phyloP scores from a whole-genome alignment of 2,888 invertebrate species.

The Pterobdella sp. region DNA sequence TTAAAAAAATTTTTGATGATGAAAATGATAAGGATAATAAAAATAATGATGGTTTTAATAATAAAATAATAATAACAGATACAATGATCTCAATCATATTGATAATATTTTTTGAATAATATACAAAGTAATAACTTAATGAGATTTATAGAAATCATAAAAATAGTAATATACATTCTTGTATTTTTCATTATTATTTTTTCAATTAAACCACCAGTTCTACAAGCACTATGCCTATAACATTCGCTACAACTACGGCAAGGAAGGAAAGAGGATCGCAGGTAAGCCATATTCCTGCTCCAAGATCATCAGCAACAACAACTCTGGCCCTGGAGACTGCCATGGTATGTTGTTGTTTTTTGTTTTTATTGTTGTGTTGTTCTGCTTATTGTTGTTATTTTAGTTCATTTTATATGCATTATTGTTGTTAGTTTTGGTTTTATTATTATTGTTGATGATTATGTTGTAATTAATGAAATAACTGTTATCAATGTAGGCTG shows the following conservation, averaged over 20 bases:
- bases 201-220: conserved; percentile 65
- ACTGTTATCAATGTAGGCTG: conserved; percentile 81
- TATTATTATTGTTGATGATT: background rate
- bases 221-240: conserved; percentile 83
- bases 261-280: conserved; percentile 80
- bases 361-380: background rate
- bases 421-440: background rate
- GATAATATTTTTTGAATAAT: no score
- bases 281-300: conserved; percentile 79
- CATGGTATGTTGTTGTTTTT: conserved; percentile 35
- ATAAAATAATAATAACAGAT: no score
- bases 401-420: background rate
- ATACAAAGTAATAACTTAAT: no score
- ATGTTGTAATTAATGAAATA: conserved; percentile 21
- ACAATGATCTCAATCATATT: no score
- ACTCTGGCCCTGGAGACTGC: conserved; percentile 36
- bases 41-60: no score
- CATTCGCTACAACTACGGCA: conserved; percentile 86
- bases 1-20: no score
- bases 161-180: no score
- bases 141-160: no score
- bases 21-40: no score
- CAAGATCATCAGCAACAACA: conserved; percentile 67
- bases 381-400: background rate
- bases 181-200: no score